Evolutionary conservation across 2,797 vertebrate genomes (phyloP), one percentile per base, ranked within the genome.

Genomic region (Notoglanidium macrostoma): DNA sequence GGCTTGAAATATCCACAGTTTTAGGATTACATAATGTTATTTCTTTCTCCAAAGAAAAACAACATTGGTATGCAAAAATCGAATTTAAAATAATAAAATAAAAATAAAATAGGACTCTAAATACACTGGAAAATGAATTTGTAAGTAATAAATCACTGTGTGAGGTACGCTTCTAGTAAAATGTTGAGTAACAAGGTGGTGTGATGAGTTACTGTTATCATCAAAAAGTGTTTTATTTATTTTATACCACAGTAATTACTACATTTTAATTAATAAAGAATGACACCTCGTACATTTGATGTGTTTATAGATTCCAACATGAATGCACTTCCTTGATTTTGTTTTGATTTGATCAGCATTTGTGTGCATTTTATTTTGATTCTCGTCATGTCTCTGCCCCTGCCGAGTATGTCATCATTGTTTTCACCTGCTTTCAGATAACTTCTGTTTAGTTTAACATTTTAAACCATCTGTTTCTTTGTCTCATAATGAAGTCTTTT

Each of bases 11-110:
- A 92, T 92, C 89, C 91, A 61, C 86, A 87, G 57, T 76, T 54
- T 82, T 35, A 87, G 85, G 83, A 90, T 93, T 89, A 89, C 90
- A 91, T 89, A 91, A 90, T 88, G 89, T 88, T 92, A 92, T 94
- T 83, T 82, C 61, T 90, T 86, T 76, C 74, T 32, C 46, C 88
- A 90, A 73, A 88, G 70, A 89, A 83, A 91, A 92, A 92, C 70
- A 84, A 72, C 1, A 35, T 32, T 78, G n/a, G 44, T 46, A 74
- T 23, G 70, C 40, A 4, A 49, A 49, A 49, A 49, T 49, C 0
- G 8, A 49, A 7, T 49, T 7, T 49, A 49, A 21, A 73, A 73
- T 40, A 46, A 2, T 19, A 70, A 67, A 32, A 4, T 32, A 32
- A 32, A 67, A 9, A 7, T 1, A 32, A 44, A 72, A 17, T 35